Conservation (phyloP, 1,140 invertebrate genomes). For the Globodera ellingtonae region DNA sequence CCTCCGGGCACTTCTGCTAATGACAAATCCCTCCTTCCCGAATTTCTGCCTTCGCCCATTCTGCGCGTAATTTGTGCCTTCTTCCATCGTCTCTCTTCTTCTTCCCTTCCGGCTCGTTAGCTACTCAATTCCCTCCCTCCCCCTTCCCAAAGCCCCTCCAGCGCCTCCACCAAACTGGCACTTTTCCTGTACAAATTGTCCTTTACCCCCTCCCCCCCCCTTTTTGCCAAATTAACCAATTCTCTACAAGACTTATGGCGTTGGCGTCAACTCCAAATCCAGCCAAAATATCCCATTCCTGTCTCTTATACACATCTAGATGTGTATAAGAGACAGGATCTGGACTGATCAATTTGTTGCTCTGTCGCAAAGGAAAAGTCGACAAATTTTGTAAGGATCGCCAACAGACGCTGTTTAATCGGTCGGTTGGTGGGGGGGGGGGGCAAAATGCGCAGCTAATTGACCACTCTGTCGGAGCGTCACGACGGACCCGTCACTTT, state of each 20-base stretch:
- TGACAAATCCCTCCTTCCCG: neutral
- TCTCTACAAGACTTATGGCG: neutral
- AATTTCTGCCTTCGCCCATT: neutral
- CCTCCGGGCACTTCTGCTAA: neutral
- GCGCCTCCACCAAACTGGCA: neutral
- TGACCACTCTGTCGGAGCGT: too few relatives aligned
- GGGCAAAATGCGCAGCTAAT: too few relatives aligned
- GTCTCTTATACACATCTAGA: too few relatives aligned
- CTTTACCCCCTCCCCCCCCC: neutral
- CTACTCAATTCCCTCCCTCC: neutral
- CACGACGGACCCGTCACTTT: too few relatives aligned
- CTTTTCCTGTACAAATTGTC: slow-evolving; percentile 4
- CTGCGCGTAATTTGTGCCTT: slow-evolving; percentile 6
- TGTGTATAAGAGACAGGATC: too few relatives aligned
- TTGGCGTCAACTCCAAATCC: neutral
- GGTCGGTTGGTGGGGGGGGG: too few relatives aligned
- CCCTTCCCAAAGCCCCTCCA: too few relatives aligned
- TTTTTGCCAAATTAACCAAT: neutral
- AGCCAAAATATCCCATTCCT: neutral
- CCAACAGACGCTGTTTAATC: too few relatives aligned
- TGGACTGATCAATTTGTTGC: too few relatives aligned
- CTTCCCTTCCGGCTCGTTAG: neutral
- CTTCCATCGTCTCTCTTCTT: neutral
- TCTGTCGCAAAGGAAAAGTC: too few relatives aligned
- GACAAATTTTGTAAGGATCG: too few relatives aligned